Percentiles rank a stretch among this genome's conserved stretches.
Conservation (phyloP, 2,113 vertebrate species). For the Ceyx cyanopectus region DNA sequence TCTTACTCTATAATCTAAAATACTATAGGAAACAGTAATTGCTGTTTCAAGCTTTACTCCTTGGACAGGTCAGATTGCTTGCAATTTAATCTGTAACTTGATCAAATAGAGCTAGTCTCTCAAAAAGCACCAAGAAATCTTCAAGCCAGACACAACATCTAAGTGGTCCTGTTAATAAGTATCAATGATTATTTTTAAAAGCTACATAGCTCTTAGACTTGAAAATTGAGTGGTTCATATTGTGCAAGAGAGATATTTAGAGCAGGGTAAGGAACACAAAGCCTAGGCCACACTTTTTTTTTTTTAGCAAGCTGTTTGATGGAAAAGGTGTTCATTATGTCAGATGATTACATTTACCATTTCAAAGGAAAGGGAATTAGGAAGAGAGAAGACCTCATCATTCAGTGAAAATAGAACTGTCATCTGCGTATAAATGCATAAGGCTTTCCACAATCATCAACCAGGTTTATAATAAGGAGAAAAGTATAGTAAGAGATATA, state of each 20-base stretch:
- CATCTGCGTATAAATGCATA: conserved; percentile 40
- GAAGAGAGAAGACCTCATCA: conserved; percentile 11
- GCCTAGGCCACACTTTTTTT: neutral
- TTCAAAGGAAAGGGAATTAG: conserved; percentile 32
- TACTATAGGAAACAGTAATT: neutral
- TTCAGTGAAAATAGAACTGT: conserved; percentile 50
- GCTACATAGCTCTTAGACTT: neutral
- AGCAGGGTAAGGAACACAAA: neutral
- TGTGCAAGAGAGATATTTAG: neutral
- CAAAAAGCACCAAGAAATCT: neutral
- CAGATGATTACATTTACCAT: conserved; percentile 29
- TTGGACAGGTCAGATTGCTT: neutral
- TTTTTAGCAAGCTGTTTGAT: neutral
- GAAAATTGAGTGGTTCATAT: neutral
- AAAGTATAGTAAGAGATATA: neutral
- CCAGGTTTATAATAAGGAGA: neutral
- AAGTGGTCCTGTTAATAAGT: neutral
- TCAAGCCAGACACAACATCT: neutral
- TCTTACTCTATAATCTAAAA: neutral
- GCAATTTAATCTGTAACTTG: neutral
- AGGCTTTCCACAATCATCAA: neutral
- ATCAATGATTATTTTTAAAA: neutral
- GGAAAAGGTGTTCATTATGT: conserved; percentile 24
- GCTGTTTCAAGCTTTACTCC: neutral
- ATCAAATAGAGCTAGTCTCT: neutral